Conservation (phyloP, 1,140 invertebrate species). For the Ericerus pela region DNA sequence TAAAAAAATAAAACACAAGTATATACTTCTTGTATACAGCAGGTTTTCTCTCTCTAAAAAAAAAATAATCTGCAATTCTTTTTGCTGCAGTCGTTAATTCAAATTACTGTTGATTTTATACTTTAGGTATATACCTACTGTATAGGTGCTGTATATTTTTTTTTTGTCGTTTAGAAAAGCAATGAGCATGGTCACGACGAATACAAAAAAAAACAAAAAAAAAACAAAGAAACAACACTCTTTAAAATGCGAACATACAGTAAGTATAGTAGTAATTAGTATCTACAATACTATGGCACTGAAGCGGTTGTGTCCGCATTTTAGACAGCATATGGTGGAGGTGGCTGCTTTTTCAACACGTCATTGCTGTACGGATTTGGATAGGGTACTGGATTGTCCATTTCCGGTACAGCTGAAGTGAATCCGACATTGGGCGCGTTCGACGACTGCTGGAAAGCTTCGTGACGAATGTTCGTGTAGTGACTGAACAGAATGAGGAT, state of each 20-base stretch:
- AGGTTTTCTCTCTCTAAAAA: no score
- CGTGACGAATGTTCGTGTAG: background rate
- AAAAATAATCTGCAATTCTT: no score
- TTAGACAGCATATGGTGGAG: conserved; percentile 1
- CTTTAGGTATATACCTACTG: no score
- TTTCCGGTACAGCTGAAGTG: background rate
- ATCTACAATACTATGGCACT: background rate
- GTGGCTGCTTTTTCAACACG: background rate
- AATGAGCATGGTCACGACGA: background rate
- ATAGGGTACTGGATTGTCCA: background rate
- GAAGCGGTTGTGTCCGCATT: background rate
- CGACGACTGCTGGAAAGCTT: background rate
- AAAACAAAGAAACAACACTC: background rate
- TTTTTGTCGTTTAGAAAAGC: no score
- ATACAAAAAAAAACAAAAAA: background rate
- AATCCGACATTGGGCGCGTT: background rate
- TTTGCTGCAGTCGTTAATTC: no score
- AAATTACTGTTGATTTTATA: no score
- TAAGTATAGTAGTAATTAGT: background rate
- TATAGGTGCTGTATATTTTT: no score
- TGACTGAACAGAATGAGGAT: conserved; percentile 1
- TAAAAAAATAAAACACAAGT: no score
- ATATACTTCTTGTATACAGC: no score
- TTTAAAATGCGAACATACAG: background rate
- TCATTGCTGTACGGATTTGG: background rate